A percentile compares a stretch with the other conserved stretches of the same genome.
phyloP scores from a whole-genome alignment of 1,140 invertebrate species.

The Orchestia grillus region DNA sequence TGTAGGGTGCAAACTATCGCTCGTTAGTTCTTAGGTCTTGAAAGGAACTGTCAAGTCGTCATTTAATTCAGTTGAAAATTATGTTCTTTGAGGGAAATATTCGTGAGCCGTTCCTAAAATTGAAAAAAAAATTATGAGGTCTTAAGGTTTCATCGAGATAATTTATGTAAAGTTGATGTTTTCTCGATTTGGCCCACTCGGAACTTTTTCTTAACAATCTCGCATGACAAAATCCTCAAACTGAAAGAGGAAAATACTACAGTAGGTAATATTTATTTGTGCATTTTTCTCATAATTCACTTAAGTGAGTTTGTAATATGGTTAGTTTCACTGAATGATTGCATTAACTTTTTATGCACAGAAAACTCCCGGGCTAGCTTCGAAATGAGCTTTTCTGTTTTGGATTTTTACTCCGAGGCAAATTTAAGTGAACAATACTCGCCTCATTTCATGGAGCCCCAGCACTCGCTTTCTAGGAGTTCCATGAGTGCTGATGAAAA shows the following conservation, averaged over 20 bases:
- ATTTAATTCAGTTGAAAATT: too few species aligned
- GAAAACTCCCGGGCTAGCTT: not conserved
- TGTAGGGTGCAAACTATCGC: too few species aligned
- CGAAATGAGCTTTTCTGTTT: not conserved
- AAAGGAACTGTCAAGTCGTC: too few species aligned
- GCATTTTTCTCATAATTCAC: not conserved
- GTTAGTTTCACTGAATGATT: not conserved
- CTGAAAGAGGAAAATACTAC: not conserved
- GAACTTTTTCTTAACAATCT: too few species aligned
- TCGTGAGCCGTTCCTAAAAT: too few species aligned
- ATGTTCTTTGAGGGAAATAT: too few species aligned
- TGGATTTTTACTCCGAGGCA: not conserved
- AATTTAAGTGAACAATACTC: not conserved
- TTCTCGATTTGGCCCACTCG: too few species aligned
- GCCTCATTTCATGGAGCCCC: not conserved
- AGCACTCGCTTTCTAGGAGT: not conserved
- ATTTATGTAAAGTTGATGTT: too few species aligned
- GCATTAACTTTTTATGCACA: not conserved
- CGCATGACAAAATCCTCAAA: too few species aligned
- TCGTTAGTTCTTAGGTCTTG: too few species aligned
- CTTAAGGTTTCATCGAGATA: too few species aligned
- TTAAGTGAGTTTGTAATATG: not conserved
- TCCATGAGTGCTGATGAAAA: not conserved
- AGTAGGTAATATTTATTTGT: not conserved
- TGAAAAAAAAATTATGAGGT: too few species aligned